Evolutionary conservation across 1,140 invertebrate genomes (phyloP), one percentile per base, ranked within the genome.

Genomic region (Macrostomum lignano): DNA sequence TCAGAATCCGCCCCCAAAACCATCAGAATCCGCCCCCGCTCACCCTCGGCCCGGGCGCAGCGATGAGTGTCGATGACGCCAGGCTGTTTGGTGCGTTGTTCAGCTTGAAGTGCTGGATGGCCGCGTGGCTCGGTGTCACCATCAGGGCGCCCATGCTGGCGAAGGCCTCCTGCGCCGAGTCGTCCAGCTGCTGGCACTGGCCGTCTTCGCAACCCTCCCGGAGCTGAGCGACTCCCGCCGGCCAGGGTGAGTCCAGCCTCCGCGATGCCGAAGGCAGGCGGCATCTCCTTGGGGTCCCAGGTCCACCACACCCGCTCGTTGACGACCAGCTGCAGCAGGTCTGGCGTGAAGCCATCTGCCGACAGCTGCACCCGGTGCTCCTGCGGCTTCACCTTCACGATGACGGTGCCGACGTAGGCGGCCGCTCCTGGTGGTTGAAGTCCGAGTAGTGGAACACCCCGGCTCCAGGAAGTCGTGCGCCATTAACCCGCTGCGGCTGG

Each of bases 401-500:
- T 56, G 26, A 58, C 44, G 2, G 53, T 57, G 3, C 55, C 54
- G 6, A 57, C 47, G 32, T 56, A 57, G 21, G 52, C 48, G 1
- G 54, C 54, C 11, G 51, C 48, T 52, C 48, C 28, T 55, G 40
- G 31, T 46, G 46, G 38, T 53, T 52, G 33, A 49, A 48, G 33
- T 58, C 55, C 1, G 52, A 54, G 41, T 42, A 58, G 38, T 52
- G 55, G 38, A 49, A 58, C 5, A 56, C 51, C 6, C 55, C 9
- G 49, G 39, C 11, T 50, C 42, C 26, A 40, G 42, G 38, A 58
- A 58, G 28, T 45, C 38, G 26, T 54, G 42, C 11, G 46, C 45
- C 36, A 58, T 36, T 36, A 55, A 34, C 1, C 55, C 55, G 35
- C 46, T 46, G 35, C 49, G 49, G 36, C 50, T 54, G 24, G 53